Evolutionary conservation across 1,140 invertebrate species (phyloP), one percentile per base, ranked within the genome.

Genomic region (Agrilus planipennis): DNA sequence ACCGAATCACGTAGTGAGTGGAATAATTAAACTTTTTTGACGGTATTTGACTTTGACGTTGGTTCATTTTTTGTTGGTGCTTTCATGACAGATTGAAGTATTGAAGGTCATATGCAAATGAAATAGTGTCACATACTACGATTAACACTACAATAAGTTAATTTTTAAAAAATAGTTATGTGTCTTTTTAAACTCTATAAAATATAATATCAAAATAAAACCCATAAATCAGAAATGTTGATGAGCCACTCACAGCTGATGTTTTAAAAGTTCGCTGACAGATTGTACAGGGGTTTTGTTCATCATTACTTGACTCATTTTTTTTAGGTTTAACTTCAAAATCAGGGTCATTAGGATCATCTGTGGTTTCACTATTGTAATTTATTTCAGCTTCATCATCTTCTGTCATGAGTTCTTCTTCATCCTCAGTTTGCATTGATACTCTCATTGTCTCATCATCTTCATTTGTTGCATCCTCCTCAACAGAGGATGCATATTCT

Each of bases 101-200:
- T n/a, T n/a, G n/a, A n/a, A n/a, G n/a, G n/a, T n/a, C n/a, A n/a
- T n/a, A n/a, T n/a, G n/a, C n/a, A n/a, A n/a, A n/a, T n/a, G n/a
- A n/a, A n/a, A n/a, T n/a, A n/a, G n/a, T n/a, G n/a, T n/a, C n/a
- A n/a, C n/a, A n/a, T n/a, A n/a, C n/a, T n/a, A n/a, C n/a, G n/a
- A n/a, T n/a, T n/a, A n/a, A n/a, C n/a, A 19, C 41, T 37, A 19
- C n/a, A 2, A 32, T 9, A 37, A 42, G 4, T 4, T 34, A 7
- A 23, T 23, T 36, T 32, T 11, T 25, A 25, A 45, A 29, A 45
- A 21, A 57, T 52, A 30, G 51, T 54, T 17, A 58, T 54, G 42
- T 57, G 59, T 34, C 53, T 41, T 44, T 59, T 60, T n/a, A 61
- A 48, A 15, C 49, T 57, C 55, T 60, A 31, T 14, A 51, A 48